Evolutionary conservation across 2,113 vertebrate genomes (phyloP).

Genomic region (Lagopus leucura): DNA sequence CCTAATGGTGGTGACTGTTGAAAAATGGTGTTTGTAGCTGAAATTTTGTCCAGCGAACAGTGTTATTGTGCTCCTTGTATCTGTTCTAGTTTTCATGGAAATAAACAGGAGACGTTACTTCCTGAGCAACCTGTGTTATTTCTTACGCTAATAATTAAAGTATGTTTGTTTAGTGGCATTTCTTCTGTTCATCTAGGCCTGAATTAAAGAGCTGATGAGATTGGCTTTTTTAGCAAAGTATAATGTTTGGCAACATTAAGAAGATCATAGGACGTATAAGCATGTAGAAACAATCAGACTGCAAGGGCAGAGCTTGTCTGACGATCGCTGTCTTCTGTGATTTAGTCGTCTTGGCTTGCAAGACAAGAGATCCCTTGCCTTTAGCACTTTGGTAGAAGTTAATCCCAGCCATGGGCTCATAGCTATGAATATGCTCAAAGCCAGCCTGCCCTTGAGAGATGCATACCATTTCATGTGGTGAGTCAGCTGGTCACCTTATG

Average conservation of each 20-base stretch:
- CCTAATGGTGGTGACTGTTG: too few species aligned
- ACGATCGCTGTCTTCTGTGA: neutral
- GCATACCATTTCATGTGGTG: neutral
- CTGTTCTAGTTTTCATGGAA: too few species aligned
- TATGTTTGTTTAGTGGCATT: neutral
- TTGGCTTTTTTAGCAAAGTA: neutral
- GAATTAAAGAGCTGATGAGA: neutral
- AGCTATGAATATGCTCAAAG: neutral
- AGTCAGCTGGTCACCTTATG: neutral
- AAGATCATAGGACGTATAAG: neutral
- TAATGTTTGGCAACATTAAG: neutral
- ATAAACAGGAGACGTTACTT: too few species aligned
- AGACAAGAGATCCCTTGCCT: neutral
- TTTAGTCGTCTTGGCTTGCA: neutral
- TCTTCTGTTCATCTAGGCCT: neutral
- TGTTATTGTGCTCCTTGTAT: too few species aligned
- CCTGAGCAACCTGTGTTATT: neutral
- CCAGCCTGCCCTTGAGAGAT: neutral
- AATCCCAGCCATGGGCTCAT: neutral
- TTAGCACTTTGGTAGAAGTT: neutral
- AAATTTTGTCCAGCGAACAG: too few species aligned
- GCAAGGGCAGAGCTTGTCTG: fast-evolving
- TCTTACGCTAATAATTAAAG: neutral
- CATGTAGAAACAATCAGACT: neutral
- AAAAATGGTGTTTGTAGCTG: too few species aligned